These are phyloP conservation scores for Colistium nudipinnis DNA, from an alignment of 2,113 vertebrate genomes.

Conservation along the genomic window DNA sequence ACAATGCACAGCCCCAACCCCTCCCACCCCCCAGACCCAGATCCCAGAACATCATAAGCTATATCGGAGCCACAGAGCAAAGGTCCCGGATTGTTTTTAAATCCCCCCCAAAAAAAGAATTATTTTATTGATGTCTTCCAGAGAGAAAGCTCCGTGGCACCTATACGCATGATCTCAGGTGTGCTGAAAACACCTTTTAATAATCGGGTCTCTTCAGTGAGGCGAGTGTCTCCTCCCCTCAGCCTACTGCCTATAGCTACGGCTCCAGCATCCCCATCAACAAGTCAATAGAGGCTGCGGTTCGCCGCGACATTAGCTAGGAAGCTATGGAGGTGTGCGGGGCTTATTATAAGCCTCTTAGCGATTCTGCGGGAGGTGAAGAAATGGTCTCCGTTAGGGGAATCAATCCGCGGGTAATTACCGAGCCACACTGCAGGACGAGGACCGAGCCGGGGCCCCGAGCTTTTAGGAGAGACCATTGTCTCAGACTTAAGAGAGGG, in stretches of 20 bases:
- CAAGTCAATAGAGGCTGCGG: constrained; percentile 78
- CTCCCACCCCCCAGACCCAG: too few species aligned
- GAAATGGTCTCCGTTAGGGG: constrained; percentile 76
- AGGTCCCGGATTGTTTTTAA: constrained; percentile 65
- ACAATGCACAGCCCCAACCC: too few species aligned
- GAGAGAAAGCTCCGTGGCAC: constrained; percentile 36
- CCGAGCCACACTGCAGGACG: constrained; percentile 58
- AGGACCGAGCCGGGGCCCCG: constrained; percentile 38
- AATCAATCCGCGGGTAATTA: constrained; percentile 80
- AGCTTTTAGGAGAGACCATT: constrained; percentile 64
- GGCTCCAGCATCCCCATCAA: constrained; percentile 76
- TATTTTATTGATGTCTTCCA: constrained; percentile 44
- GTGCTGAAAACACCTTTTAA: constrained; percentile 65
- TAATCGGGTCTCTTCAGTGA: constrained; percentile 46
- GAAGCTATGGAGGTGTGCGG: constrained; percentile 75
- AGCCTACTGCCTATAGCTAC: constrained; percentile 49
- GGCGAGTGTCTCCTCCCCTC: constrained; percentile 48
- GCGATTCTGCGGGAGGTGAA: constrained; percentile 75
- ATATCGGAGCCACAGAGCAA: constrained; percentile 38
- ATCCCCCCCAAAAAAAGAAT: constrained; percentile 59
- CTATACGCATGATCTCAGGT: constrained; percentile 32
- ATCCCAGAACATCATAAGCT: constrained; percentile 31
- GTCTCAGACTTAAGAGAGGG: constrained; percentile 75
- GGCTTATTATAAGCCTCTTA: constrained; percentile 82
- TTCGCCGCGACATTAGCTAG: constrained; percentile 67